Evolutionary conservation across 2,797 vertebrate species (phyloP).

Genomic region (Manis crassicaudata): DNA sequence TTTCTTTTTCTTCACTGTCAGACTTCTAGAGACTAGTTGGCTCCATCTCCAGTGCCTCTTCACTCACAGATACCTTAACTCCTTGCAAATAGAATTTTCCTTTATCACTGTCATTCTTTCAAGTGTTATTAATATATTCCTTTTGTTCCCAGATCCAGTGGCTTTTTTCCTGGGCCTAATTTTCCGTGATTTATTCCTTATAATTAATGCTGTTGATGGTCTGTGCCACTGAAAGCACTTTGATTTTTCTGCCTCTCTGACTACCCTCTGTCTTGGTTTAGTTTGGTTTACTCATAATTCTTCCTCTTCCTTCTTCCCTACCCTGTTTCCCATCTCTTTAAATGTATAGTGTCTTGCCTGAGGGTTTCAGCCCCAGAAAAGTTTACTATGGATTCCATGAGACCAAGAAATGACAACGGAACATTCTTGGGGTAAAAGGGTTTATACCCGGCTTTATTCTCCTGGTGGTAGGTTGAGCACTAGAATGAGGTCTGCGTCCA

Average conservation of each 20-base stretch:
- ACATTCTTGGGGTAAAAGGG: no score
- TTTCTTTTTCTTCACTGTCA: neutral
- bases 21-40: neutral
- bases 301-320: neutral
- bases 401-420: no score
- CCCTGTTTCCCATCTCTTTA: neutral
- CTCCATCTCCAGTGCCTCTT: neutral
- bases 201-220: neutral
- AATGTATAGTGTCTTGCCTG: neutral
- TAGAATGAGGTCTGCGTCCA: no score
- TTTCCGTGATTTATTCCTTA: neutral
- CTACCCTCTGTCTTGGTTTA: neutral
- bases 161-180: neutral
- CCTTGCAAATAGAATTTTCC: slow-evolving; percentile 3
- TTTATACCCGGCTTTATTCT: no score
- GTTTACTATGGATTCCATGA: no score
- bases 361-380: no score
- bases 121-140: neutral
- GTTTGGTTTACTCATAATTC: neutral
- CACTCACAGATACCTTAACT: neutral
- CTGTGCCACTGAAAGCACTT: neutral
- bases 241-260: neutral
- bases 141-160: neutral
- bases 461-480: no score
- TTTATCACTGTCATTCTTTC: neutral